Base-by-base conservation (phyloP, 2,113 vertebrate genomes). In the Myiozetetes cayanensis region DNA sequence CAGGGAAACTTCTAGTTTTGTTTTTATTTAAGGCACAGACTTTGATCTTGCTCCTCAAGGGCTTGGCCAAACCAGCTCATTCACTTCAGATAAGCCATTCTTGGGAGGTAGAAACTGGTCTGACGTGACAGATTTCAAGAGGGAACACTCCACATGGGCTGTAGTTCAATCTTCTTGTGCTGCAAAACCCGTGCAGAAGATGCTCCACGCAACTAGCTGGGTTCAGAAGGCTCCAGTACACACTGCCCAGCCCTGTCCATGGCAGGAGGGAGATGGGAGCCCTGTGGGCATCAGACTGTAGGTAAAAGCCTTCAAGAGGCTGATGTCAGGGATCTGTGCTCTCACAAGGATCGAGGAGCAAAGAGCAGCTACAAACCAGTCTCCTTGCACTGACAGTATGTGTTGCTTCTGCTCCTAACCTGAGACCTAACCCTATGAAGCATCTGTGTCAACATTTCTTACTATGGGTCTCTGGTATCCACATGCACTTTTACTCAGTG, bases 381-480 rank as follows among this genome's bases (percentile, higher is more conserved):
- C 22, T 37, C 5, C 7, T 30, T 27, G 17, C 25, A 14, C 46
- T 6, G 31, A 58, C 4, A 0, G 17, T 8, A 35, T 17, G 27
- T 9, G 49, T 18, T 56, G 12, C 8, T 41, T 78, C 79, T 2
- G 5, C 50, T 47, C 61, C 46, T 10, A 31, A 19, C 7, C 9
- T 14, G 49, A 50, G 28, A 70, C 8, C 35, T 28, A 21, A n/a
- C 47, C 7, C 41, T 25, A 21, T 21, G 41, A 37, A 73, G 8
- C 12, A 30, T 2, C 2, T 1, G 0, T 7, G 18, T 10, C 5
- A 6, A 14, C 30, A 14, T 7, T 16, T 19, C 52, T 66, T 67
- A 49, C 27, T 8, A 3, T 3, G 19, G 16, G 14, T 24, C n/a
- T 75, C 72, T 37, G 28, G 19, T 43, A 12, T 27, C 25, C 41